Base-by-base conservation (phyloP, 2,888 invertebrate genomes). In the Agonopterix alstromeriana region DNA sequence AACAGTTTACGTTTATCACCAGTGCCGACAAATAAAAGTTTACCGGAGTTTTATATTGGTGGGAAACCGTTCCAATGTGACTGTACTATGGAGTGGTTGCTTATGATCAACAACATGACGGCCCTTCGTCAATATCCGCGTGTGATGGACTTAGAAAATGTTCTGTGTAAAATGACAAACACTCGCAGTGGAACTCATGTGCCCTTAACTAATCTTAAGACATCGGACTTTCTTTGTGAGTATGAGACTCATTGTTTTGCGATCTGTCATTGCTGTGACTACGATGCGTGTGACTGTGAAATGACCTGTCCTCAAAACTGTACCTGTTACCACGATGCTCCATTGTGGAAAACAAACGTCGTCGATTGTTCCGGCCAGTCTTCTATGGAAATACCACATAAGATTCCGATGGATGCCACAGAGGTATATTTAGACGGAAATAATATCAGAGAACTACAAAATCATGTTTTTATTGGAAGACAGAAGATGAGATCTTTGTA, bases 81-180 rank as follows among this genome's bases (percentile, higher is more conserved):
- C 74, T 98, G 98, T 86, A 94, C 94, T 55, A 96, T 98, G 96
- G 97, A 97, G 77, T 98, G 98, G 98, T 86, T 97, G 66, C 96
- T 96, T 60, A 91, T 94, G 49, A 94, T 97, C 79, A 97, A 97
- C 81, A 95, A 95, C 79, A 93, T 95, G 91, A 95, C 95, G 55
- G 91, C 92, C 40, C 92, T 94, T 63, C 90, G 95, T 47, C 96
- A 96, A 74, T 95, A 97, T 73, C 96, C 97, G 47, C 91, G 93
- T 52, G 94, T 97, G 63, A 95, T 96, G 92, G 97, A 97, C 76
- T 87, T 97, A 63, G 95, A 94, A 70, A 95, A 95, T 68, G 94
- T 97, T 51, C 92, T 95, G 90, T 98, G 97, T 82, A 92, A 94
- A 73, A 93, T 95, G 91, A 94, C 95, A 47, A 94, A 95, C 61